Evolutionary conservation across 2,113 vertebrate genomes (phyloP).

Genomic region (Etia nguti): DNA sequence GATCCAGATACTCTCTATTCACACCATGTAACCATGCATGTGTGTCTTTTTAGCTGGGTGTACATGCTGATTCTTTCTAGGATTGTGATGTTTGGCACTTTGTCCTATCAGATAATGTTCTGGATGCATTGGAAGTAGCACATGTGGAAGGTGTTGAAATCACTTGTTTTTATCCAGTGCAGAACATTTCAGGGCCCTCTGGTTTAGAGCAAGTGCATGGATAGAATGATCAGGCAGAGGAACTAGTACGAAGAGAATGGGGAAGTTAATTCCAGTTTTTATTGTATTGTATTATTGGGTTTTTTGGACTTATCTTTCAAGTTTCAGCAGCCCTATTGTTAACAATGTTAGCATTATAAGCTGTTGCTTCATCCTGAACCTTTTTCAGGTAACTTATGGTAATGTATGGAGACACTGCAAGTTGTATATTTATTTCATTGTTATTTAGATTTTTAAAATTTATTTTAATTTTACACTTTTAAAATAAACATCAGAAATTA

Average conservation of each 20-base stretch:
- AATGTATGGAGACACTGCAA: background rate
- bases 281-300: background rate
- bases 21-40: background rate
- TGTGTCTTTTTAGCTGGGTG: background rate
- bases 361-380: background rate
- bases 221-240: background rate
- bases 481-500: background rate
- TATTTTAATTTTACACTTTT: background rate
- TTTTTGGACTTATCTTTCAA: background rate
- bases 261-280: background rate
- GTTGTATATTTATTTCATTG: background rate
- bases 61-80: background rate
- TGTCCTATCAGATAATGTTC: background rate
- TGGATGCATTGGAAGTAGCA: background rate
- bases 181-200: background rate
- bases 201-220: background rate
- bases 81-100: background rate
- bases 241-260: background rate
- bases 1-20: background rate
- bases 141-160: background rate
- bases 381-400: background rate
- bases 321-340: background rate
- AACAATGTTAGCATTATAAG: background rate
- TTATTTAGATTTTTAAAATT: background rate
- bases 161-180: background rate